Conservation (phyloP, 2,113 vertebrate genomes). For the Nycticebus coucang region DNA sequence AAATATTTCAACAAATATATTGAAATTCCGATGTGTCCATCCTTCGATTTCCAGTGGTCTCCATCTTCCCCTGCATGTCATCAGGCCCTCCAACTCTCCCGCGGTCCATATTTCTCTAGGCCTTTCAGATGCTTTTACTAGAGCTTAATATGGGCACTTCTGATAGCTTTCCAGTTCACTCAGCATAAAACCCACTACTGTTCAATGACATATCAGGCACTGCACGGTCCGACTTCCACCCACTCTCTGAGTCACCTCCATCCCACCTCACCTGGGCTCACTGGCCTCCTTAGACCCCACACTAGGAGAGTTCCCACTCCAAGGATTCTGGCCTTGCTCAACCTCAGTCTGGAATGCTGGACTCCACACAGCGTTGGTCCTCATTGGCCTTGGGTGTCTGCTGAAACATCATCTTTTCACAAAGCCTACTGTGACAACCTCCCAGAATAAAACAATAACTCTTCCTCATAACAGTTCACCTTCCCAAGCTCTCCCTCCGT, state of each 20-base stretch:
- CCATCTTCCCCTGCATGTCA: not conserved
- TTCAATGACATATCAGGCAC: not conserved
- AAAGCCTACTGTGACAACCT: not conserved
- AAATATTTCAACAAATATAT: not conserved
- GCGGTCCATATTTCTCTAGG: not conserved
- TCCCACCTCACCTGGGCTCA: not conserved
- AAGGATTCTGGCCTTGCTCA: not conserved
- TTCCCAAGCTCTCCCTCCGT: not conserved
- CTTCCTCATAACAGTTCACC: not conserved
- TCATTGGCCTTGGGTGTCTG: not conserved
- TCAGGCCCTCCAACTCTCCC: not conserved
- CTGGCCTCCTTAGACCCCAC: not conserved
- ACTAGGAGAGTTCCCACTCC: not conserved
- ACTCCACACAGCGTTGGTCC: not conserved
- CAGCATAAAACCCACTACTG: not conserved
- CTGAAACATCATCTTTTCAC: not conserved
- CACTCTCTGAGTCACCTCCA: not conserved
- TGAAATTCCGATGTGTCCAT: not conserved
- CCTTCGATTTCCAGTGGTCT: not conserved
- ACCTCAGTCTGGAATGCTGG: not conserved
- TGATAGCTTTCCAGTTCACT: not conserved
- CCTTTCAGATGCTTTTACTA: not conserved
- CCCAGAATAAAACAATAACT: not conserved
- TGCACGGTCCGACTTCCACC: accelerated
- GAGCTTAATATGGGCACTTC: not conserved